Evolutionary conservation across 2,888 invertebrate species (phyloP).

Genomic region (Limulus polyphemus): DNA sequence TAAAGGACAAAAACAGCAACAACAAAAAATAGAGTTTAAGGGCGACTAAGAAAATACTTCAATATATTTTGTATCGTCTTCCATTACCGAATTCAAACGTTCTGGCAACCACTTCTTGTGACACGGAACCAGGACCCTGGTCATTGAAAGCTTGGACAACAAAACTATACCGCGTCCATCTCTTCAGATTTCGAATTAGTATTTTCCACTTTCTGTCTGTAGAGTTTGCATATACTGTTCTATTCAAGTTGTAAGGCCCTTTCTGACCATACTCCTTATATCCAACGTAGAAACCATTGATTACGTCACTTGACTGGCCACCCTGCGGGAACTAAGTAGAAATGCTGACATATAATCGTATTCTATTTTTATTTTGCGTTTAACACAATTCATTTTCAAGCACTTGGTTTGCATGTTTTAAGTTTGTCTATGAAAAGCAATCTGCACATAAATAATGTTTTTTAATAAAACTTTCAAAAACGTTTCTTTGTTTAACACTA

Average conservation of each 20-base stretch:
- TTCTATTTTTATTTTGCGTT: background rate
- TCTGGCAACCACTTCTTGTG: background rate
- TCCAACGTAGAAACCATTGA: constrained; percentile 28
- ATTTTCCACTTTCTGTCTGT: background rate
- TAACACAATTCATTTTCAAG: background rate
- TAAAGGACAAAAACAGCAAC: too few relatives aligned
- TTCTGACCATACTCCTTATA: constrained; percentile 19
- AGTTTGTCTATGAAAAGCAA: too few relatives aligned
- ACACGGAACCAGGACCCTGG: background rate
- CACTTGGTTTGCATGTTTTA: too few relatives aligned
- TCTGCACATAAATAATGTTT: too few relatives aligned
- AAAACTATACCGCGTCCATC: constrained; percentile 29
- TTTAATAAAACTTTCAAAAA: too few relatives aligned
- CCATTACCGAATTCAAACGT: constrained; percentile 1
- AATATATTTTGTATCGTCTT: too few relatives aligned
- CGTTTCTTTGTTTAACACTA: too few relatives aligned
- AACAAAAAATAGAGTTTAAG: too few relatives aligned
- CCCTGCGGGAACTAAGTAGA: background rate
- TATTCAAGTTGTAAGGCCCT: constrained; percentile 18
- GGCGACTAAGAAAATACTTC: too few relatives aligned
- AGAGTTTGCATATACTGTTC: constrained; percentile 6
- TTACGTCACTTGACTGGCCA: constrained; percentile 2
- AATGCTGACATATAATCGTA: background rate
- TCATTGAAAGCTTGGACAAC: background rate
- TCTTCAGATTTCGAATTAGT: background rate